phyloP scores from a whole-genome alignment of 35 echinoderm and acorn worm genomes.

The Eucidaris tribuloides region DNA sequence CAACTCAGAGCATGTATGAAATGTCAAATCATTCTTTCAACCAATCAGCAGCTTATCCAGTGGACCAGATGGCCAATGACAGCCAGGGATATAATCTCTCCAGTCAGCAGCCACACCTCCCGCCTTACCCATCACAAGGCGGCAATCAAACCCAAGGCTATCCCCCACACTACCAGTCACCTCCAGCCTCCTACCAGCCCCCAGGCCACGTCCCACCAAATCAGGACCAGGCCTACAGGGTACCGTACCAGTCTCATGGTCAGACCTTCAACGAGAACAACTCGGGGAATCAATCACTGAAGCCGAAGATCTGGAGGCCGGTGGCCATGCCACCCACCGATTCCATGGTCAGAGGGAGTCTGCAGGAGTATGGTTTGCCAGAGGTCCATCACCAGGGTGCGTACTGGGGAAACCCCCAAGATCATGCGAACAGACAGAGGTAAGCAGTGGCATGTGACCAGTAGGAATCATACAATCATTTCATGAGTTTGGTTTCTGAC shows the following conservation, averaged over 20 bases:
- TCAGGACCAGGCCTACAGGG: background rate
- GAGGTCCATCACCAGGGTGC: slow-evolving; percentile 67
- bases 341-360: slow-evolving; percentile 8
- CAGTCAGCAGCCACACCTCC: background rate
- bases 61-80: background rate
- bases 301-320: slow-evolving; percentile 47
- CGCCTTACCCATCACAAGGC: slow-evolving; percentile 4
- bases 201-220: background rate
- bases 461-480: background rate
- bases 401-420: slow-evolving; percentile 66
- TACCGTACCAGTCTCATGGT: background rate
- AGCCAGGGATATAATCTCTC: slow-evolving; percentile 14
- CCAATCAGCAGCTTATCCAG: background rate
- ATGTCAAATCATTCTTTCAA: slow-evolving; percentile 23
- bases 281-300: background rate
- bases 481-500: background rate
- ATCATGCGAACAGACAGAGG: slow-evolving; percentile 22
- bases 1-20: slow-evolving; percentile 19
- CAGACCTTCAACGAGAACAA: background rate
- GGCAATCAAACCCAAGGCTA: background rate
- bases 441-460: no score
- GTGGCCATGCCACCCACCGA: slow-evolving; percentile 56
- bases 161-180: background rate
- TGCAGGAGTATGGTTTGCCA: slow-evolving; percentile 65
- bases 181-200: background rate